Conservation (phyloP, 1,140 invertebrate species). For the Cyclina sinensis region DNA sequence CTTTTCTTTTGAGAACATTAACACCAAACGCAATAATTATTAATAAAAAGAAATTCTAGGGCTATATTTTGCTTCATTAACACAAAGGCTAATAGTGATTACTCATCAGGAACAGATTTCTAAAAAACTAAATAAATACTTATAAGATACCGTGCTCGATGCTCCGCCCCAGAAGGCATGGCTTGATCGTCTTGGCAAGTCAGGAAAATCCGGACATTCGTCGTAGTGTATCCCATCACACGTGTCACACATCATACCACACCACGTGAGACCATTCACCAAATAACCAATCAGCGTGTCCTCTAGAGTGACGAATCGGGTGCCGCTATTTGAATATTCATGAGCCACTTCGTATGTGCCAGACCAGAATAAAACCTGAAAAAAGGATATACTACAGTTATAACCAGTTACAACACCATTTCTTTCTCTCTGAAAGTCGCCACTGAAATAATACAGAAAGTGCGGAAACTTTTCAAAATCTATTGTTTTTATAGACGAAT, state of each 20-base stretch:
- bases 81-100: too few species aligned
- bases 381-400: background rate
- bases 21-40: too few species aligned
- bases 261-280: conserved; percentile 71
- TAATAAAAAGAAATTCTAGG: too few species aligned
- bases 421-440: background rate
- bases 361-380: conserved; percentile 72
- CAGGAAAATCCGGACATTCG: conserved; percentile 63
- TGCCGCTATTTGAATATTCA: conserved; percentile 66
- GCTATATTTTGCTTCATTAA: too few species aligned
- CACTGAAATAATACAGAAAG: background rate
- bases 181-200: conserved; percentile 63
- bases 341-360: conserved; percentile 71
- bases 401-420: background rate
- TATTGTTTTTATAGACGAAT: too few species aligned
- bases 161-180: conserved; percentile 71
- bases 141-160: conserved; percentile 67
- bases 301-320: conserved; percentile 72
- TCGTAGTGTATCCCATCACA: conserved; percentile 64
- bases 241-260: conserved; percentile 47
- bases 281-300: conserved; percentile 75
- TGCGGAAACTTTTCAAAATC: too few species aligned
- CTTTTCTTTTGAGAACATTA: too few species aligned
- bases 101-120: too few species aligned
- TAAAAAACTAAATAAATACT: too few species aligned